A percentile compares a stretch with the other conserved stretches of the same genome.
Evolutionary conservation across 1,140 invertebrate genomes (phyloP).

Genomic region (Steinernema khuongi): DNA sequence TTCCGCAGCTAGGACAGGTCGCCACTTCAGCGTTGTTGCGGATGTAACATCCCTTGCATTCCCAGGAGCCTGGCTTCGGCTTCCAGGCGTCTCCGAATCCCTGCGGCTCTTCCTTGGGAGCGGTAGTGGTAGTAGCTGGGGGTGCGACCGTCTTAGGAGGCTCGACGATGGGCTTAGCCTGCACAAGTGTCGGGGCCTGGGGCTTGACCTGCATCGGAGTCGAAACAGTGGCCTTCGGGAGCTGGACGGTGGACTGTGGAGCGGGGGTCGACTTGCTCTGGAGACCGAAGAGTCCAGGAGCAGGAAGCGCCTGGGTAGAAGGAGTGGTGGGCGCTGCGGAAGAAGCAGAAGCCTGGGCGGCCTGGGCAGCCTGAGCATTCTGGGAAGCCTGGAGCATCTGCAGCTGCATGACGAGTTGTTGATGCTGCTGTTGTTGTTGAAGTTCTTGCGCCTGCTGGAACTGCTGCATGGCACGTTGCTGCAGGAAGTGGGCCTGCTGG

Average conservation of each 20-base stretch:
- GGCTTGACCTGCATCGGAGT: not conserved
- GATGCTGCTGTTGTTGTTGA: not conserved
- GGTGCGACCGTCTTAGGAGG: not conserved
- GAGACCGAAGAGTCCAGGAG: not conserved
- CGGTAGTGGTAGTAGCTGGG: not conserved
- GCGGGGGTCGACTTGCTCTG: not conserved
- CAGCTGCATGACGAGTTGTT: not conserved
- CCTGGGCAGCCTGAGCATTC: too few relatives aligned
- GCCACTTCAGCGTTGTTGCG: constrained; percentile 18
- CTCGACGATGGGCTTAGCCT: not conserved
- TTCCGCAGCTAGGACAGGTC: constrained; percentile 17
- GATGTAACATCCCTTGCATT: constrained; percentile 27
- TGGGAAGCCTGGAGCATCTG: not conserved
- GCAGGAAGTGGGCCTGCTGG: not conserved
- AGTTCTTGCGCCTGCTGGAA: not conserved
- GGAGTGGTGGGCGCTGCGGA: too few relatives aligned
- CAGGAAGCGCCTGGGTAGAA: too few relatives aligned
- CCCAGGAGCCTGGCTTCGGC: constrained; percentile 24
- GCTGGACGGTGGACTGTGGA: not conserved
- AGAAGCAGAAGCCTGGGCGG: too few relatives aligned
- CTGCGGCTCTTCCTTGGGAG: constrained; percentile 18
- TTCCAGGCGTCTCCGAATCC: constrained; percentile 21
- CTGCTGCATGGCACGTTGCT: not conserved
- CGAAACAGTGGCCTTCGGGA: not conserved
- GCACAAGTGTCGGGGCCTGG: not conserved